These are phyloP conservation scores for Patella pellucida DNA, from an alignment of 2,888 invertebrate genomes.

Conservation along the genomic window DNA sequence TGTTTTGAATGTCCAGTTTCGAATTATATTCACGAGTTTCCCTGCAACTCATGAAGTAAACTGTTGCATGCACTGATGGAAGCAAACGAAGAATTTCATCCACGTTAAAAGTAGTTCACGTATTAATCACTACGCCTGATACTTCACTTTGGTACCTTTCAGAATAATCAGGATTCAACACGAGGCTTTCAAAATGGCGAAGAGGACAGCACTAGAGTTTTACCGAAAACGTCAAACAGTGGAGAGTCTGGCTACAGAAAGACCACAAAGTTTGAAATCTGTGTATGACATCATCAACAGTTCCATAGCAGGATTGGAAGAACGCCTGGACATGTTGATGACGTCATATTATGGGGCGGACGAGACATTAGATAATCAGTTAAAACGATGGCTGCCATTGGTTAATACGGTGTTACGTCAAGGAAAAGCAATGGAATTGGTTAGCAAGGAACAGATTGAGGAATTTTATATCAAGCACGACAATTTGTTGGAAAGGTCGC, in stretches of 20 bases:
- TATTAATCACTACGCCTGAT: no score
- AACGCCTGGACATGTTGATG: slow-evolving; percentile 45
- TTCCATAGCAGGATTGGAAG: slow-evolving; percentile 45
- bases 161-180: no score
- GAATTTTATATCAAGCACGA: slow-evolving; percentile 33
- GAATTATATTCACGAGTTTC: no score
- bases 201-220: slow-evolving; percentile 56
- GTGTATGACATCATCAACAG: slow-evolving; percentile 54
- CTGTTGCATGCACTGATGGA: no score
- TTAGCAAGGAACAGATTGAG: slow-evolving; percentile 47
- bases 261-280: slow-evolving; percentile 56
- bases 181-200: slow-evolving; percentile 39
- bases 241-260: slow-evolving; percentile 50
- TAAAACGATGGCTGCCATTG: slow-evolving; percentile 49
- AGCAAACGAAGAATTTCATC: no score
- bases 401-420: slow-evolving; percentile 36
- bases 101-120: no score
- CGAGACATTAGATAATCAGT: slow-evolving; percentile 46
- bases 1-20: no score
- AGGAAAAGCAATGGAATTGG: slow-evolving; percentile 35
- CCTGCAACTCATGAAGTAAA: no score
- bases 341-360: slow-evolving; percentile 50
- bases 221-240: slow-evolving; percentile 59
- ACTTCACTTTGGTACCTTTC: no score
- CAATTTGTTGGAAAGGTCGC: neutral